These are phyloP conservation scores for Caenorhabditis sp. DNA, from an alignment of 2,888 invertebrate genomes.

Conservation along the genomic window DNA sequence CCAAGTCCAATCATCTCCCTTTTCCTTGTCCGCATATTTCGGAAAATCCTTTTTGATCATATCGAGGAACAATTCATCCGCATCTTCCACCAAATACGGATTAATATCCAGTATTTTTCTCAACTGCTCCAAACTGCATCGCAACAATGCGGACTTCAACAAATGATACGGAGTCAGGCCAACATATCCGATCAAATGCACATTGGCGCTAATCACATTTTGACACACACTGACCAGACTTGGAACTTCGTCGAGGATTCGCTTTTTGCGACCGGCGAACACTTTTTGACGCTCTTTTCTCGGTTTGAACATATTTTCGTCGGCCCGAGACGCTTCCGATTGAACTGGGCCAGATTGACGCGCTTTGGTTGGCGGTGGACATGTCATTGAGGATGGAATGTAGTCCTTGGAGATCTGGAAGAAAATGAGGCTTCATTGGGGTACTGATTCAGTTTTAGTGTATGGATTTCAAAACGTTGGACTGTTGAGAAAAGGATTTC, in stretches of 20 bases:
- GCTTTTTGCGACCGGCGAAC: slow-evolving; percentile 30
- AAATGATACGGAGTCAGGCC: slow-evolving; percentile 27
- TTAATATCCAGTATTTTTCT: slow-evolving; percentile 25
- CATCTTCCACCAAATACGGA: slow-evolving; percentile 24
- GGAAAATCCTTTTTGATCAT: slow-evolving; percentile 21
- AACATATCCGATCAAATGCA: slow-evolving; percentile 28
- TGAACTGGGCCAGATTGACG: neutral
- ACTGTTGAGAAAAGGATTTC: too few species aligned
- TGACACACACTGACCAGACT: slow-evolving; percentile 23
- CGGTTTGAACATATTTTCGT: slow-evolving; percentile 39
- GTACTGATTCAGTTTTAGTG: too few species aligned
- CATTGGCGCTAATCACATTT: slow-evolving; percentile 16
- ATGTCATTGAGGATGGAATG: neutral
- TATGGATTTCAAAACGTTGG: too few species aligned
- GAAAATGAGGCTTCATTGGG: too few species aligned
- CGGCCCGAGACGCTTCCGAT: slow-evolving; percentile 14
- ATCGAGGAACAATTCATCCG: slow-evolving; percentile 23
- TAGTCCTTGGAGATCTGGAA: neutral
- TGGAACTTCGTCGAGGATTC: slow-evolving; percentile 15
- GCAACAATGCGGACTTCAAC: slow-evolving; percentile 20
- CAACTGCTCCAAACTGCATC: slow-evolving; percentile 16
- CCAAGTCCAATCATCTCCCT: slow-evolving; percentile 17
- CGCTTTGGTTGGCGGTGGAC: slow-evolving; percentile 3
- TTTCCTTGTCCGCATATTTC: slow-evolving; percentile 23
- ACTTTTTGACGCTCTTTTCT: slow-evolving; percentile 35